Conservation (phyloP, 2,113 vertebrate species). For the Barbus barbus region DNA sequence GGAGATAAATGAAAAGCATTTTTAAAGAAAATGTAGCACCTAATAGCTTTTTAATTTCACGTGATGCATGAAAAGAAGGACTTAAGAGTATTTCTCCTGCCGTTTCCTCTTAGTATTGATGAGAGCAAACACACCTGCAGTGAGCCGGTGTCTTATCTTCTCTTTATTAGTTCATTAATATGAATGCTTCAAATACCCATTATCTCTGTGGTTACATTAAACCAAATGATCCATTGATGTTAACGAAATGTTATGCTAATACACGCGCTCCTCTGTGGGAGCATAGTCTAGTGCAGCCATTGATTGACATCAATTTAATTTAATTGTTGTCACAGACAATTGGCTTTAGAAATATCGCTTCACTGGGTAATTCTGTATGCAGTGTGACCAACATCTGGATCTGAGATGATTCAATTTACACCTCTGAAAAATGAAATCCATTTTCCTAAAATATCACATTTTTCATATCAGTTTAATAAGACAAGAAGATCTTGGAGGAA, state of each 20-base stretch:
- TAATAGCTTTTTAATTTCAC: slow-evolving; percentile 89
- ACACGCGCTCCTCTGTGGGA: slow-evolving; percentile 75
- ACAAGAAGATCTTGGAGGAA: not conserved
- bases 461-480: not conserved
- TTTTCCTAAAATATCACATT: slow-evolving; percentile 13
- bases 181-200: slow-evolving; percentile 86
- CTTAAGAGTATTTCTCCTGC: slow-evolving; percentile 64
- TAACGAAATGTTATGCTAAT: slow-evolving; percentile 74
- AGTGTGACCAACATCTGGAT: slow-evolving; percentile 36
- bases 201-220: slow-evolving; percentile 85
- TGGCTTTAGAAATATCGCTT: slow-evolving; percentile 51
- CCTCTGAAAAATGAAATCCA: slow-evolving; percentile 28
- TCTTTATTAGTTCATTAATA: slow-evolving; percentile 97
- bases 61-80: slow-evolving; percentile 78
- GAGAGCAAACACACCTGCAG: slow-evolving; percentile 85
- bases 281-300: slow-evolving; percentile 77
- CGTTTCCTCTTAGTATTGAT: slow-evolving; percentile 83
- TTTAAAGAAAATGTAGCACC: slow-evolving; percentile 81
- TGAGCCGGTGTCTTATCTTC: slow-evolving; percentile 81
- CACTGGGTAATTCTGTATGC: slow-evolving; percentile 24
- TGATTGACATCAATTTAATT: slow-evolving; percentile 64
- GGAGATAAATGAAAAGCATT: slow-evolving; percentile 86
- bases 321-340: slow-evolving; percentile 66
- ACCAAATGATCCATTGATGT: slow-evolving; percentile 83
- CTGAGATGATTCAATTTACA: slow-evolving; percentile 38